Evolutionary conservation across 2,888 invertebrate species (phyloP).

Genomic region (Teleogryllus oceanicus): DNA sequence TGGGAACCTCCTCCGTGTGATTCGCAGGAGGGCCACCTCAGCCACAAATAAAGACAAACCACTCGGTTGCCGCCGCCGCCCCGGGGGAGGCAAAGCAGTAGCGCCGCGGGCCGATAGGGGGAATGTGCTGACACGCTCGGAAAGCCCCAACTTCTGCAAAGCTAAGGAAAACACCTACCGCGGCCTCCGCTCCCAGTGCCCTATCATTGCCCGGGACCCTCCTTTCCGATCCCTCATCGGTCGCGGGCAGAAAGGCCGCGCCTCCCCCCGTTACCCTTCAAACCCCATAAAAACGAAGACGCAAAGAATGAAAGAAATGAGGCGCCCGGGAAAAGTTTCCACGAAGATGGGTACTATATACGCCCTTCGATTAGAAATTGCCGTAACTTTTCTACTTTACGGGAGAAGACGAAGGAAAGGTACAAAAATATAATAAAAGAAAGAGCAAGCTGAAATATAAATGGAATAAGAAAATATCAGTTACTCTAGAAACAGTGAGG

Average conservation of each 20-base stretch:
- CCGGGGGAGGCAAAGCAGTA: neutral
- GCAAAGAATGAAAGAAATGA: constrained; percentile 12
- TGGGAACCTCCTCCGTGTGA: neutral
- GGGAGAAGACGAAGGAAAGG: constrained; percentile 1
- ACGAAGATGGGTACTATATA: neutral
- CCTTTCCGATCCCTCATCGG: neutral
- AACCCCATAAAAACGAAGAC: constrained; percentile 7
- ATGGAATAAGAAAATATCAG: constrained; percentile 5
- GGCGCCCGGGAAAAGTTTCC: constrained; percentile 23
- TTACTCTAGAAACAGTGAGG: neutral
- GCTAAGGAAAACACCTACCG: neutral
- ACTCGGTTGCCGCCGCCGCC: neutral
- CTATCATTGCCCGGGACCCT: neutral
- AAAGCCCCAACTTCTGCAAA: constrained; percentile 1
- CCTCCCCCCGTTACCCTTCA: neutral
- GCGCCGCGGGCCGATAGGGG: neutral
- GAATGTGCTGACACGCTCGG: constrained; percentile 18
- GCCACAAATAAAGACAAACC: constrained; percentile 18
- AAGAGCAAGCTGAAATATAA: neutral
- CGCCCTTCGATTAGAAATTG: neutral
- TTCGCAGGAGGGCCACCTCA: neutral
- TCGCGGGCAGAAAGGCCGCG: neutral
- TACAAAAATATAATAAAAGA: neutral
- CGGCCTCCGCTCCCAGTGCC: neutral
- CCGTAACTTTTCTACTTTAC: constrained; percentile 6